Evolutionary conservation across 2,113 vertebrate species (phyloP), one percentile per base, ranked within the genome.

Genomic region (Mormoops blainvillei): DNA sequence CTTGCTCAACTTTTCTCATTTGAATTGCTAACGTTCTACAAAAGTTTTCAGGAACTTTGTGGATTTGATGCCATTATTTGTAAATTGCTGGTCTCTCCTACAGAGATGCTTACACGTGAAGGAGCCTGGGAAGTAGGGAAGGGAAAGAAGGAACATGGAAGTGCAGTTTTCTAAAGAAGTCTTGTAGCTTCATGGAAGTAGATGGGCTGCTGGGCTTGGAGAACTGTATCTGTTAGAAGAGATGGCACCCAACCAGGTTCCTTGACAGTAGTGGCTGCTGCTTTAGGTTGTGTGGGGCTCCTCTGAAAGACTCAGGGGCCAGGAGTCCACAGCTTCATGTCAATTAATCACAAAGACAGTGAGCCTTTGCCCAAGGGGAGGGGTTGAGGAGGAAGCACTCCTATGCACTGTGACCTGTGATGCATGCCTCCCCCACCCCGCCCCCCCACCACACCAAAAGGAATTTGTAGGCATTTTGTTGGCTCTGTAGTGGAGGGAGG

Each of bases 391-490:
- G 50, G 63, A 54, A 93, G 31, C 20, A 24, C 83, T 33, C 41
- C 41, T 38, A 24, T 4, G 7, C 16, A 0, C 52, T n/a, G 11
- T 85, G 63, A n/a, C 61, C 87, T 70, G 54, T 61, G 81, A 45
- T 22, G 85, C 43, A 90, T n/a, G n/a, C n/a, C 48, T 8, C 48
- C 48, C 48, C 48, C 48, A 48, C 48, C 48, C 48, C 48, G 7
- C 48, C 12, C 6, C 48, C 48, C n/a, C 52, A 56, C 54, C 19
- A 54, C 52, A 54, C 52, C 20, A 6, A 22, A 61, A 26, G n/a
- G 20, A 90, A 85, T 95, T 88, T 90, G 71, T 67, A 94, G 89
- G 43, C 65, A 84, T 95, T 97, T 92, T 92, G 41, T 65, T 93
- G 81, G 65, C 56, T 19, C 56, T 94, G 7, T 92, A 31, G 0